Evolutionary conservation across 2,888 invertebrate genomes (phyloP).

Genomic region (Allophyes oxyacanthae): DNA sequence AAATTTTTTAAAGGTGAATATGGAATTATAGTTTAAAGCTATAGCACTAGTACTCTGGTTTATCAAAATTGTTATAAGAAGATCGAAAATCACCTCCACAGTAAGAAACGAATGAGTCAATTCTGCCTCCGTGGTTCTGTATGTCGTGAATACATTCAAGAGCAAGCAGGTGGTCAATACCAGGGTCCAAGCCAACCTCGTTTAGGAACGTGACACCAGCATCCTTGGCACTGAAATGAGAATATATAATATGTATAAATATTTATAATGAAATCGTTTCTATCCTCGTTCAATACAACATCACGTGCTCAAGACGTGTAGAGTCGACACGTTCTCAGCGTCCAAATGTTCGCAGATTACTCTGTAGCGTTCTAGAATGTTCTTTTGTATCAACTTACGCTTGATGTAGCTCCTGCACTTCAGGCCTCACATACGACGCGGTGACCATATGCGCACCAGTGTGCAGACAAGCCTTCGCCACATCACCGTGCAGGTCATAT

Average conservation of each 20-base stretch:
- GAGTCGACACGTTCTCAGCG: too few species aligned
- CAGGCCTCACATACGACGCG: slow-evolving; percentile 97
- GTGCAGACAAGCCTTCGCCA: slow-evolving; percentile 96
- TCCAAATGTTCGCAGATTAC: too few species aligned
- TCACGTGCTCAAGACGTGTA: too few species aligned
- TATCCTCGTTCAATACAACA: too few species aligned
- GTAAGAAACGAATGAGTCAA: slow-evolving; percentile 98
- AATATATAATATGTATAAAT: not conserved
- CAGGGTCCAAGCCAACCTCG: slow-evolving; percentile 99
- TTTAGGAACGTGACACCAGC: slow-evolving; percentile 98
- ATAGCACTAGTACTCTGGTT: too few species aligned
- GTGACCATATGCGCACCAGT: slow-evolving; percentile 97
- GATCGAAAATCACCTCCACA: slow-evolving; percentile 92
- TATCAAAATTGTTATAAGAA: too few species aligned
- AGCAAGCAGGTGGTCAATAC: slow-evolving; percentile 99
- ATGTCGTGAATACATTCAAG: slow-evolving; percentile 99
- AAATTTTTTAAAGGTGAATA: too few species aligned
- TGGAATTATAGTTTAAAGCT: too few species aligned
- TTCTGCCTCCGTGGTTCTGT: slow-evolving; percentile 95
- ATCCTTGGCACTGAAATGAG: slow-evolving; percentile 92
- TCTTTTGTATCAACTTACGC: slow-evolving; percentile 90
- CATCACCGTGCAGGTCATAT: slow-evolving; percentile 95
- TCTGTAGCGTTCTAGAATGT: too few species aligned
- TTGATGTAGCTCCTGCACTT: slow-evolving; percentile 94
- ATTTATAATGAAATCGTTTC: too few species aligned